Conservation (phyloP, 2,888 invertebrate species). For the Polylopha cassiicola region DNA sequence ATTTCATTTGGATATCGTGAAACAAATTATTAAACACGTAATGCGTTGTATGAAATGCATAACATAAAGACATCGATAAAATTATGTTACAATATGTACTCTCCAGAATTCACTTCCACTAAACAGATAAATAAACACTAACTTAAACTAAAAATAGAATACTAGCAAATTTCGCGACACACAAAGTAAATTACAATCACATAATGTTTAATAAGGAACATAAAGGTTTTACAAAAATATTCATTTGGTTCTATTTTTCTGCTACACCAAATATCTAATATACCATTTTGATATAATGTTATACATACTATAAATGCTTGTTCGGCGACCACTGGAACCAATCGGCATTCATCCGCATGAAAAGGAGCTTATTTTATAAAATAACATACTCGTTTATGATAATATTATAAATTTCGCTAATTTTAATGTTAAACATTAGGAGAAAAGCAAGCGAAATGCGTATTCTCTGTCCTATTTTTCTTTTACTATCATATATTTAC, state of each 20-base stretch:
- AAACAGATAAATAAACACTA: constrained; percentile 27
- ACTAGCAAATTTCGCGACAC: constrained; percentile 30
- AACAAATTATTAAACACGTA: too few species aligned
- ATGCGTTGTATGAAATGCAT: too few species aligned
- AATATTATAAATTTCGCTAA: too few species aligned
- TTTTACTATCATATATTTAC: too few species aligned
- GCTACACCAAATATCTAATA: constrained; percentile 25
- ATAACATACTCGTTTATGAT: too few species aligned
- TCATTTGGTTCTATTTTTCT: constrained; percentile 52
- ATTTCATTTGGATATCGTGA: too few species aligned
- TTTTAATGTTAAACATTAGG: too few species aligned
- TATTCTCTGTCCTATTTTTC: too few species aligned
- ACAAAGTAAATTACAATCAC: constrained; percentile 36
- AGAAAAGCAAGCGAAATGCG: too few species aligned
- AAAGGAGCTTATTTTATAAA: too few species aligned
- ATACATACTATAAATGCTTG: constrained; percentile 20
- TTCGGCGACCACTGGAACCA: constrained; percentile 16
- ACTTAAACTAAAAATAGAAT: constrained; percentile 34
- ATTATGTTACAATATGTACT: constrained; percentile 18
- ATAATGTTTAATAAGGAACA: constrained; percentile 56
- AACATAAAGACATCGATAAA: constrained; percentile 17
- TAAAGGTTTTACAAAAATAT: constrained; percentile 58
- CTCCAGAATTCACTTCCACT: constrained; percentile 12
- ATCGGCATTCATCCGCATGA: neutral
- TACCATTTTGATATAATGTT: constrained; percentile 9